Evolutionary conservation across 2,113 vertebrate genomes (phyloP), one percentile per base, ranked within the genome.

Genomic region (Balaeniceps rex): DNA sequence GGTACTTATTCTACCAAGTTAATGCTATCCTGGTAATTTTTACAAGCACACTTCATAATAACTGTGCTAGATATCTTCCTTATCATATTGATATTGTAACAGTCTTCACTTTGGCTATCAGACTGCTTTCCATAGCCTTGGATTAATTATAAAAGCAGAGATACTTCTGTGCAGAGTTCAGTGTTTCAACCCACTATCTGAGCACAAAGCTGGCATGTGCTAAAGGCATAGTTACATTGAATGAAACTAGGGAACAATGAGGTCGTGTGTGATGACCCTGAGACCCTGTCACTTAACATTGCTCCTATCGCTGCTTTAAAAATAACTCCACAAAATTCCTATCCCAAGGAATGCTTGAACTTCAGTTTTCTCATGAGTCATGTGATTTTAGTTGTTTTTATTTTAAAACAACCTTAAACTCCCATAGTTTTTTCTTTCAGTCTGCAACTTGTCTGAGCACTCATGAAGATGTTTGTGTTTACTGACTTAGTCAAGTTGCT

Each of bases 241-340:
- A 51, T 63, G 63, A 69, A 94, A 55, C 24, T 49, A 16, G 9
- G 11, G 49, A 78, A 77, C 70, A 38, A n/a, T 38, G 69, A 84
- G 54, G 75, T 66, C 0, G 5, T 61, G n/a, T 77, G 49, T 18
- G 34, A 87, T 79, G 65, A 87, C 81, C 78, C 12, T 1, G 4
- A 70, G 75, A 79, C 61, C 49, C 80, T 83, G 83, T 66, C 3
- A 3, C 51, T 80, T 84, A 87, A 40, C 69, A 29, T 13, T 64
- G 34, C 40, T 84, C 13, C 38, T 88, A 66, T 58, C 63, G 77
- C 46, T 70, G 54, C 38, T 87, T 88, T 83, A 94, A 91, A 97
- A 97, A 96, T 90, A 97, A 31, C 58, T 93, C 31, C n/a, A 61
- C 38, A 77, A 87, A 74, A 88, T 65, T 89, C 78, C 63, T 85